Conservation (phyloP, 2,113 vertebrate genomes). For the Planiliza haematocheilus region DNA sequence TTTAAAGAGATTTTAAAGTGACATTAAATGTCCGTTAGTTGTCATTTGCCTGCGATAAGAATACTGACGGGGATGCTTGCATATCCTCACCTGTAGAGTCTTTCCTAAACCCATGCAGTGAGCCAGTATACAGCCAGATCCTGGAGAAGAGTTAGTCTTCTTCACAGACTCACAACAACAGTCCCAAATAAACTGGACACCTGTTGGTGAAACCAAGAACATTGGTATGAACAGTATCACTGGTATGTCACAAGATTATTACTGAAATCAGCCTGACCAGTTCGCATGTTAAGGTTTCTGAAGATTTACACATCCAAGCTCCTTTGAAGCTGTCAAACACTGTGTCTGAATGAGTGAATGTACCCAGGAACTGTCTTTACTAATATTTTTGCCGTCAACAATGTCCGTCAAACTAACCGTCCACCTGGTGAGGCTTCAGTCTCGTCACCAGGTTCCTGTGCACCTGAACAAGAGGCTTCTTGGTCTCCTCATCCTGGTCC, state of each 20-base stretch:
- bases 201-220: constrained; percentile 72
- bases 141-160: constrained; percentile 90
- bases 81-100: constrained; percentile 90
- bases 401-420: constrained; percentile 65
- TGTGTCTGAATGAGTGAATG: neutral
- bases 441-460: constrained; percentile 91
- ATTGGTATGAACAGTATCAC: too few relatives aligned
- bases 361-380: neutral
- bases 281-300: neutral
- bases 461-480: constrained; percentile 92
- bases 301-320: neutral
- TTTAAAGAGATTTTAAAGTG: too few relatives aligned
- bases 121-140: constrained; percentile 96
- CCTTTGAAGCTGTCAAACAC: neutral
- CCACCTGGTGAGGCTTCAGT: constrained; percentile 94
- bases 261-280: too few relatives aligned
- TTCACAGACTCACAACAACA: constrained; percentile 96
- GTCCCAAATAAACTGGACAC: constrained; percentile 99
- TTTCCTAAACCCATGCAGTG: constrained; percentile 99
- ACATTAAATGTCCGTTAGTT: too few relatives aligned
- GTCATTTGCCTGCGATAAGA: neutral
- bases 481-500: constrained; percentile 93
- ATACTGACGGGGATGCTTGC: neutral
- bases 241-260: too few relatives aligned
- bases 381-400: too few relatives aligned